These are phyloP conservation scores for Napeogenes sylphis DNA, from an alignment of 2,888 invertebrate genomes.

Conservation along the genomic window DNA sequence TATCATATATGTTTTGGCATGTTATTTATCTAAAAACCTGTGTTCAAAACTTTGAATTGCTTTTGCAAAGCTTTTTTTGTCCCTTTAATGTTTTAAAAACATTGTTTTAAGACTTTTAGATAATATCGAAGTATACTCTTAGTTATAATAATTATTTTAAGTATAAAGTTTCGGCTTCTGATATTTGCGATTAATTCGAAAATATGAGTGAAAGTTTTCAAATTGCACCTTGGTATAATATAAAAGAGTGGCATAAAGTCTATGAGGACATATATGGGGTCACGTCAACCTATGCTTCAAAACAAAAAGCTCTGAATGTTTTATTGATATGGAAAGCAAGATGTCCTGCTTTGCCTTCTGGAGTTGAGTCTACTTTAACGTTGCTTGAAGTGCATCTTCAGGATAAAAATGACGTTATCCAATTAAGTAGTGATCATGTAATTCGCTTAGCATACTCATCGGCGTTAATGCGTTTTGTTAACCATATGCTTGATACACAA, in stretches of 20 bases:
- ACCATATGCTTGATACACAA: conserved; percentile 78
- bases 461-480: conserved; percentile 81
- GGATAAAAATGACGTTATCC: conserved; percentile 43
- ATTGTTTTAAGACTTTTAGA: too few species aligned
- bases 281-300: conserved; percentile 40
- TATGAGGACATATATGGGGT: conserved; percentile 66
- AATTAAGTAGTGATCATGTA: conserved; percentile 59
- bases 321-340: conserved; percentile 78
- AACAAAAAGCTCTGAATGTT: conserved; percentile 64
- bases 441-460: conserved; percentile 79
- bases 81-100: too few species aligned
- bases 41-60: too few species aligned
- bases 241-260: conserved; percentile 74
- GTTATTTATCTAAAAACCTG: neutral
- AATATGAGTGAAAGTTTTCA: conserved; percentile 53
- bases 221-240: conserved; percentile 67
- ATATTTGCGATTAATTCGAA: neutral
- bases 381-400: conserved; percentile 74
- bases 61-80: too few species aligned
- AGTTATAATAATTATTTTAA: too few species aligned
- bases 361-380: conserved; percentile 79
- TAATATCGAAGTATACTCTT: too few species aligned
- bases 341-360: conserved; percentile 75
- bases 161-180: too few species aligned
- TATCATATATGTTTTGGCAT: neutral